These are phyloP conservation scores for Abrostola tripartita DNA, from an alignment of 2,888 invertebrate species.

Conservation along the genomic window DNA sequence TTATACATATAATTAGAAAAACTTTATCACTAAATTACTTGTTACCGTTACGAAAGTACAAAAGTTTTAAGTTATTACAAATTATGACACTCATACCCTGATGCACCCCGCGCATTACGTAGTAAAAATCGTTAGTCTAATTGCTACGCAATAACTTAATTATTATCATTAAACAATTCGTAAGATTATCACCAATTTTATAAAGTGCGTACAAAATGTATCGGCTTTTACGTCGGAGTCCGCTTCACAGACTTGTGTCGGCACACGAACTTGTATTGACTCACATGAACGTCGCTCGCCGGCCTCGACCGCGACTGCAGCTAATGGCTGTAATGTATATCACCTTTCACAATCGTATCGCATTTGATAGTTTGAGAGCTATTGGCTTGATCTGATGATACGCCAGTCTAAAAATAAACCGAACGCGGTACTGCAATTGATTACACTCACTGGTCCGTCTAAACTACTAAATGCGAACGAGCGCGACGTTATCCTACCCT, in stretches of 20 bases:
- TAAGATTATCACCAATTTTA: conserved; percentile 82
- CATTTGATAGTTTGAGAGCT: conserved; percentile 69
- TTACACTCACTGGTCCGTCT: conserved; percentile 59
- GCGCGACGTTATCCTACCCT: conserved; percentile 73
- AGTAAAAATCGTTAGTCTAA: conserved; percentile 77
- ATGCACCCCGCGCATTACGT: conserved; percentile 87
- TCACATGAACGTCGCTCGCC: conserved; percentile 19
- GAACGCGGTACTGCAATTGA: conserved; percentile 28
- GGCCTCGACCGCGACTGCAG: conserved; percentile 49
- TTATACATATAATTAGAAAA: conserved; percentile 83
- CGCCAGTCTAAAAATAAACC: conserved; percentile 39
- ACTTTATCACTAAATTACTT: conserved; percentile 83
- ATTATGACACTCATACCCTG: conserved; percentile 89
- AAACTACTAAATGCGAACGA: conserved; percentile 78
- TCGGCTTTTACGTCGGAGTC: conserved; percentile 53
- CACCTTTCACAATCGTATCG: conserved; percentile 70
- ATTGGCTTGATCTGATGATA: conserved; percentile 36
- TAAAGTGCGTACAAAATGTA: conserved; percentile 59
- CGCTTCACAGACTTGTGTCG: conserved; percentile 27
- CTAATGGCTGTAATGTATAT: conserved; percentile 62
- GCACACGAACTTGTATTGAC: conserved; percentile 46
- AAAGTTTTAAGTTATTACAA: conserved; percentile 82
- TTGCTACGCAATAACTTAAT: conserved; percentile 86
- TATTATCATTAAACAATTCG: conserved; percentile 86
- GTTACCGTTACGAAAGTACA: conserved; percentile 86